Evolutionary conservation across 1,140 invertebrate species (phyloP).

Genomic region (Microvelia longipes): DNA sequence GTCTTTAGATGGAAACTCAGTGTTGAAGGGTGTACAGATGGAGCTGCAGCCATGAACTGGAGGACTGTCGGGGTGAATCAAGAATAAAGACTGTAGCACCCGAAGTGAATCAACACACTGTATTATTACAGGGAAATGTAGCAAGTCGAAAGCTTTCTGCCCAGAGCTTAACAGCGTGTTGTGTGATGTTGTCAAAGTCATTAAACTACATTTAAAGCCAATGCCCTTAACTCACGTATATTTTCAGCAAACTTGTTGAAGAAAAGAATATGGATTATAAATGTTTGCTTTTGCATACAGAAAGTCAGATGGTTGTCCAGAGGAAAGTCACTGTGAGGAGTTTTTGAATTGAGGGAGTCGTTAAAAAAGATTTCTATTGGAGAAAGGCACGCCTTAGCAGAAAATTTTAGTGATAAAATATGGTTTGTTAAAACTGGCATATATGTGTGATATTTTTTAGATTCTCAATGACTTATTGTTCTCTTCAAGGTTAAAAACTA

Average conservation of each 20-base stretch:
- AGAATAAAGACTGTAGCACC: background rate
- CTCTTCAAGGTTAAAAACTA: background rate
- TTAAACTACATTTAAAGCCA: background rate
- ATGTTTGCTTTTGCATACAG: background rate
- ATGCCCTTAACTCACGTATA: background rate
- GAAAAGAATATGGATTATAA: background rate
- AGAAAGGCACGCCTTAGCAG: background rate
- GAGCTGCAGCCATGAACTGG: background rate
- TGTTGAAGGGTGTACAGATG: background rate
- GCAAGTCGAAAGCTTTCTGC: background rate
- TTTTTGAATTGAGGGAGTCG: background rate
- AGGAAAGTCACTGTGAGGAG: background rate
- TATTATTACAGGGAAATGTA: background rate
- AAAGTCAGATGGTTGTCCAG: background rate
- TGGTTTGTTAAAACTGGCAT: background rate
- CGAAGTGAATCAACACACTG: background rate
- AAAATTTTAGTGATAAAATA: background rate
- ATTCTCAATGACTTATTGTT: background rate
- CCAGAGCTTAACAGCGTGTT: background rate
- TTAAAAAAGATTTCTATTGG: background rate
- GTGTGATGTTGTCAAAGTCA: background rate
- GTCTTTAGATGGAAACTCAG: background rate
- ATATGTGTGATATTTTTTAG: background rate
- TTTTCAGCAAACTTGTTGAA: background rate
- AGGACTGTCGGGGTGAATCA: background rate